Conservation (phyloP, 2,888 invertebrate genomes). For the Mamestra brassicae region DNA sequence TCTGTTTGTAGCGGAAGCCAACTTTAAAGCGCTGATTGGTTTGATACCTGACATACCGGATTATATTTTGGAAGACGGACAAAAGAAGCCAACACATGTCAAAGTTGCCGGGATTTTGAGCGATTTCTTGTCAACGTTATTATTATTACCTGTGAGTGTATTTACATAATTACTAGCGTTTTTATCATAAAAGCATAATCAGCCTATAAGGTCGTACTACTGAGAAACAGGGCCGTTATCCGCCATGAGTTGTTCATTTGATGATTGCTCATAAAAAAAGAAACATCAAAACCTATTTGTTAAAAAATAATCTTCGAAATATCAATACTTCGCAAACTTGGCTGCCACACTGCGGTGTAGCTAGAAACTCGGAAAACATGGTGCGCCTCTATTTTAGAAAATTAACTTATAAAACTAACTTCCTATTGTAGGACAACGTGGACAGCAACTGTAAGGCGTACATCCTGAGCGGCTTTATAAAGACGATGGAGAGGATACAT, state of each 20-base stretch:
- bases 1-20: slow-evolving; percentile 95
- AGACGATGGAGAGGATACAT: slow-evolving; percentile 94
- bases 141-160: slow-evolving; percentile 94
- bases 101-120: slow-evolving; percentile 93
- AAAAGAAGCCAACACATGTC: slow-evolving; percentile 93
- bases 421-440: slow-evolving; percentile 94
- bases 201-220: neutral
- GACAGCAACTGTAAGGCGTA: slow-evolving; percentile 96
- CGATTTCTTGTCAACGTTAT: slow-evolving; percentile 95
- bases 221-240: neutral
- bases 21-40: slow-evolving; percentile 96
- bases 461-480: slow-evolving; percentile 95
- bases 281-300: no score
- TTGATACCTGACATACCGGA: slow-evolving; percentile 94
- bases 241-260: no score
- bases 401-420: neutral
- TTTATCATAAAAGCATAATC: no score
- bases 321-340: no score
- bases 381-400: neutral
- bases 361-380: neutral
- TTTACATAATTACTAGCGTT: neutral
- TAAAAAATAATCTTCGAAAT: neutral
- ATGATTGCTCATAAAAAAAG: no score
- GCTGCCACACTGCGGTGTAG: no score
- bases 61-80: slow-evolving; percentile 94